Evolutionary conservation across 2,888 invertebrate species (phyloP), one percentile per base, ranked within the genome.

Genomic region (Spodoptera picta): DNA sequence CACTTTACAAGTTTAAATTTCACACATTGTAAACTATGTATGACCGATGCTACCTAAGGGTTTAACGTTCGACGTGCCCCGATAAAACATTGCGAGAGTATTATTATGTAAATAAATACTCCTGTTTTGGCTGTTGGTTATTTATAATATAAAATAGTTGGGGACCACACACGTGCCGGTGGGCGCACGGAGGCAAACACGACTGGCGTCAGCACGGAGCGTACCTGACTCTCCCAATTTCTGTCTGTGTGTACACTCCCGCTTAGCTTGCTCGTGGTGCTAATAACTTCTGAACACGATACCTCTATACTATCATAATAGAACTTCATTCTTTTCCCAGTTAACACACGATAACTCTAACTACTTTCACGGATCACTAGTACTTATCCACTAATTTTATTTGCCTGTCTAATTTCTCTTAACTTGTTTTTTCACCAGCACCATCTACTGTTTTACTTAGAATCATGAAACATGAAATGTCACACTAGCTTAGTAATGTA

Each of bases 231-330:
- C 81, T 81, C 72, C 83, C 77, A 81, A 73, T 81, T 83, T 83
- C 85, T 85, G 80, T 83, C 80, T 81, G 77, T 89, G 87, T 93
- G 85, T 92, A 81, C 89, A 70, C 69, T 83, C 79, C 79, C 85
- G 87, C 84, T 93, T 94, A 92, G 84, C 89, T 84, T 65, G 82
- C 79, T 80, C 77, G 63, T 75, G 77, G 87, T 83, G 89, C 82
- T 94, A 94, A 94, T 91, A 84, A 90, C 80, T 85, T 87, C 89
- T 90, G 89, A 92, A 90, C 89, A 92, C 86, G 87, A 84, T 84
- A 88, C 87, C 84, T 87, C 86, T 89, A 90, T 90, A 87, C 86
- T 90, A 90, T 90, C 86, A 90, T 90, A 84, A 89, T 88, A 86
- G 88, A 92, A 91, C 87, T 73, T 89, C 90, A 91, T 92, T 93